phyloP scores from a whole-genome alignment of 2,113 vertebrate genomes.

The human region GRCh38 chr7:23441501-23442000 shows the following conservation, averaged over 20 bases:
- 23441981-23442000: too few relatives aligned
- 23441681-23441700: conserved; percentile 7
- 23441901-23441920: too few relatives aligned
- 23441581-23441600: too few relatives aligned
- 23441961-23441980: too few relatives aligned
- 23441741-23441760: neutral
- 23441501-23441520: too few relatives aligned
- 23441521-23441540: too few relatives aligned
- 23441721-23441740: neutral
- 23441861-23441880: too few relatives aligned
- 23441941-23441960: too few relatives aligned
- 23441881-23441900: too few relatives aligned
- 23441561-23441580: too few relatives aligned
- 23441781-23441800: neutral
- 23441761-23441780: neutral
- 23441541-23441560: too few relatives aligned
- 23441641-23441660: neutral
- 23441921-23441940: too few relatives aligned
- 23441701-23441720: neutral
- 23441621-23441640: neutral
- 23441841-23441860: neutral
- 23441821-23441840: neutral
- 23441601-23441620: neutral
- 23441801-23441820: neutral
- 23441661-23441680: neutral